Evolutionary conservation across 2,797 vertebrate genomes (phyloP).

Genomic region (Pipistrellus nathusii): DNA sequence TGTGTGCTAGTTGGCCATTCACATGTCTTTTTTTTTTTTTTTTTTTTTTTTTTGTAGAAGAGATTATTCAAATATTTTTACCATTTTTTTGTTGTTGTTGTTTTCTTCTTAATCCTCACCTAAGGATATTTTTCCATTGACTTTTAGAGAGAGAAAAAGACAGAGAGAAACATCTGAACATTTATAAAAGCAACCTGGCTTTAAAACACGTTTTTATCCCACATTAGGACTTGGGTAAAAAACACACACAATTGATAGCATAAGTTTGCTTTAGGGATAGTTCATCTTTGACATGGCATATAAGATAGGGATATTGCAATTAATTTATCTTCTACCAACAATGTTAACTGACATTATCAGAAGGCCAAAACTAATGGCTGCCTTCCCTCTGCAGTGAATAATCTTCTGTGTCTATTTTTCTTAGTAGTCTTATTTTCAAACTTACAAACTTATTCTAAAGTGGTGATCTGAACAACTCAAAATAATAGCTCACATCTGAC

Average conservation of each 20-base stretch:
- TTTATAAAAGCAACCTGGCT: slow-evolving; percentile 34
- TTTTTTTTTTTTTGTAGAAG: background rate
- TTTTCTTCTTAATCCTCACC: background rate
- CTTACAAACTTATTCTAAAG: background rate
- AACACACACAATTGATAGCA: background rate
- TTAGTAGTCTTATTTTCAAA: background rate
- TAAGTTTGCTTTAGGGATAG: background rate
- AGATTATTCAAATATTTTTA: background rate
- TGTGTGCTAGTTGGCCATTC: background rate
- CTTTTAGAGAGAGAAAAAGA: background rate
- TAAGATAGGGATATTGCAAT: background rate
- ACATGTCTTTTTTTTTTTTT: background rate
- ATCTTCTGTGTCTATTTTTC: background rate
- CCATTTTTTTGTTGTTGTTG: background rate
- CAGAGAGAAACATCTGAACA: background rate
- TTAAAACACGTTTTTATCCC: slow-evolving; percentile 43
- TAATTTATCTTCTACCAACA: background rate
- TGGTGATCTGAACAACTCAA: background rate
- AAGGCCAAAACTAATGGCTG: background rate
- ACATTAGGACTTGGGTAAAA: background rate
- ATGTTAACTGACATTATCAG: background rate
- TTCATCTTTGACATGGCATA: background rate
- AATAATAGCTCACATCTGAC: slow-evolving; percentile 66
- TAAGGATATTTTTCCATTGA: background rate
- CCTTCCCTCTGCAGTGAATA: background rate